These are phyloP conservation scores for Aethina tumida DNA, from an alignment of 1,140 invertebrate species.

Conservation along the genomic window DNA sequence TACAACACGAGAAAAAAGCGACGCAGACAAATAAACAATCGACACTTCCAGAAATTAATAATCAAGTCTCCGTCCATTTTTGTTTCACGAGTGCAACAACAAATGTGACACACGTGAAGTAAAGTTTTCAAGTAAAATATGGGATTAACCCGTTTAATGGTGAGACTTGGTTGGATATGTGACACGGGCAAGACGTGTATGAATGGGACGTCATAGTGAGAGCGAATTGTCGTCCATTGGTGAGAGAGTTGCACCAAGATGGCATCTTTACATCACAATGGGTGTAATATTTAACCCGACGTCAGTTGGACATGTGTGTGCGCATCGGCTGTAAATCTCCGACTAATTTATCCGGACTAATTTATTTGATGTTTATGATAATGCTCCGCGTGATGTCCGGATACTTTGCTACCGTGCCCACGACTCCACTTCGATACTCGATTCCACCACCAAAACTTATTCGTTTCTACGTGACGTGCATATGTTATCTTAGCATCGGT, in stretches of 20 bases:
- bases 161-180: too few relatives aligned
- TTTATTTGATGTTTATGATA: constrained; percentile 32
- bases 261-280: constrained; percentile 30
- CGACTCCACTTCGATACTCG: too few relatives aligned
- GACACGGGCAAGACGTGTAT: too few relatives aligned
- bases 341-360: constrained; percentile 30
- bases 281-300: constrained; percentile 23
- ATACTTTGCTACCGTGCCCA: constrained; percentile 19
- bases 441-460: too few relatives aligned
- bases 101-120: too few relatives aligned
- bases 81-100: constrained; percentile 3
- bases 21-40: background rate
- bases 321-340: constrained; percentile 24
- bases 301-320: constrained; percentile 27
- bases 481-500: too few relatives aligned
- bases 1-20: constrained; percentile 3
- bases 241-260: constrained; percentile 12
- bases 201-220: constrained; percentile 12
- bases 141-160: too few relatives aligned
- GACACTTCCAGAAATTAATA: constrained; percentile 5
- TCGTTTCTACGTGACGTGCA: too few relatives aligned
- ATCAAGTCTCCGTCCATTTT: constrained; percentile 8
- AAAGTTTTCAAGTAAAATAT: too few relatives aligned
- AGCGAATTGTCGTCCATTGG: constrained; percentile 18
- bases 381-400: constrained; percentile 24